phyloP scores from a whole-genome alignment of 2,113 vertebrate genomes.

The Petromus typicus region DNA sequence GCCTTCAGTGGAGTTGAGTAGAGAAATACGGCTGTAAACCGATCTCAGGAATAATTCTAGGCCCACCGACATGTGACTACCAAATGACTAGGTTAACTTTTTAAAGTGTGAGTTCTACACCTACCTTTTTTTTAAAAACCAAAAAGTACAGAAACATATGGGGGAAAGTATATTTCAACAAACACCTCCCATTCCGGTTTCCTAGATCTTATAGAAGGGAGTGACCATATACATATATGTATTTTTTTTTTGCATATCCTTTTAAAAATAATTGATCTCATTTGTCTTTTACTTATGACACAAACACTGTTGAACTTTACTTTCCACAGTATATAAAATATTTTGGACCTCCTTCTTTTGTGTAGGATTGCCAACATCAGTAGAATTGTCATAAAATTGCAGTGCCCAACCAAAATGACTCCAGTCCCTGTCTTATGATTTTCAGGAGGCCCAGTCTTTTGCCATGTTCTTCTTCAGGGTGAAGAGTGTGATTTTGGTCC shows the following conservation, averaged over 20 bases:
- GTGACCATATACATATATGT: no score
- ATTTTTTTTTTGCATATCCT: not conserved
- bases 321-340: conserved; percentile 1
- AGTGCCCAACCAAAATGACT: not conserved
- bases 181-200: no score
- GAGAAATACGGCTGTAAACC: not conserved
- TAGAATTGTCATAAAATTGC: not conserved
- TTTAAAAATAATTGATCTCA: not conserved
- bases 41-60: not conserved
- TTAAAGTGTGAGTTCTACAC: not conserved
- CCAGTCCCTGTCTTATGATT: not conserved
- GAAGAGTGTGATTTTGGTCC: not conserved
- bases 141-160: not conserved
- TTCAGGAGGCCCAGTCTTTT: not conserved
- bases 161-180: not conserved
- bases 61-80: not conserved
- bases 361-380: not conserved
- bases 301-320: not conserved
- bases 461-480: not conserved
- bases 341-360: not conserved
- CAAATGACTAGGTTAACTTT: conserved; percentile 2
- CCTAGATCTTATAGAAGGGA: not conserved
- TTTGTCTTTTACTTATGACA: not conserved
- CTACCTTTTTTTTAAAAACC: not conserved
- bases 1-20: not conserved